Evolutionary conservation across 2,888 invertebrate species (phyloP), one percentile per base, ranked within the genome.

Genomic region (Trichopria drosophilae): DNA sequence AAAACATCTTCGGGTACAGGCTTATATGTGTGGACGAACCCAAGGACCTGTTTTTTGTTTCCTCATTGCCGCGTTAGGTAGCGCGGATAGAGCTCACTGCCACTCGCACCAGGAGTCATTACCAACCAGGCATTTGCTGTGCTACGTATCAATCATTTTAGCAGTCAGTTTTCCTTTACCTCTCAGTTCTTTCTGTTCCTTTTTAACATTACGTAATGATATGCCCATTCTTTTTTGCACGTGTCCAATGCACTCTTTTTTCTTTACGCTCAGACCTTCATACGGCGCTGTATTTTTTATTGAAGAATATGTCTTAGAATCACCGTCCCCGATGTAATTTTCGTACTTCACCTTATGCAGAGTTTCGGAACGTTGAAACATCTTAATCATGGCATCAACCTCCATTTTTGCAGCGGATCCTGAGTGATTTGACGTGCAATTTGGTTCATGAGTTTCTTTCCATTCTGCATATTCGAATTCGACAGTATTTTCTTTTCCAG

Each of bases 1-100:
- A 47, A 42, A 61, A 66, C 62, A 37, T 64, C 61, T 34, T 37
- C 15, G 35, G 63, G 62, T 48, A 65, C 53, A 40, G 61, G 36
- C 22, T 43, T 34, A 39, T 64, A 64, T 12, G 57, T 51, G 23
- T 63, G 63, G n/a, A n/a, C n/a, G n/a, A n/a, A n/a, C n/a, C n/a
- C n/a, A n/a, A n/a, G n/a, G n/a, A n/a, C n/a, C n/a, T n/a, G n/a
- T n/a, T n/a, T n/a, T n/a, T n/a, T n/a, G n/a, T n/a, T n/a, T n/a
- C n/a, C n/a, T n/a, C n/a, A n/a, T n/a, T n/a, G n/a, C n/a, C n/a
- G n/a, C n/a, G n/a, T n/a, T n/a, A n/a, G n/a, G n/a, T n/a, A n/a
- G n/a, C n/a, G n/a, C n/a, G n/a, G n/a, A n/a, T n/a, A n/a, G n/a
- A n/a, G n/a, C n/a, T n/a, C n/a, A n/a, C n/a, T n/a, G n/a, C n/a